Evolutionary conservation across 2,113 vertebrate genomes (phyloP).

Genomic region (Megaceryle maxima): DNA sequence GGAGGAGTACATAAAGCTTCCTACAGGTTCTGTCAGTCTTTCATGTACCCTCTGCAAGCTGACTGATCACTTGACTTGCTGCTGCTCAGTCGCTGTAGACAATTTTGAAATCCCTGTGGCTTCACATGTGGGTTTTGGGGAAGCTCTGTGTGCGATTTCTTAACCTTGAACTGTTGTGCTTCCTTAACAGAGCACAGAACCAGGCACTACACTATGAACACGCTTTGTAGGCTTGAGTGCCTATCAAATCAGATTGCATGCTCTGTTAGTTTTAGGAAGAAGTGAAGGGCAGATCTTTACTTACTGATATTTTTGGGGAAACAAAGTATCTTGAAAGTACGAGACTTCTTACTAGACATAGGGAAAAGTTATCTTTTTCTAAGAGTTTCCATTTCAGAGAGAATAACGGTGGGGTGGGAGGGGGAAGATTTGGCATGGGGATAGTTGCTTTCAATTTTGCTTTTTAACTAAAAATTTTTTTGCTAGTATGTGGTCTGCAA

Average conservation of each 20-base stretch:
- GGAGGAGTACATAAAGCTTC: not conserved
- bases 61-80: not conserved
- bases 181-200: not conserved
- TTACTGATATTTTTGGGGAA: too few relatives aligned
- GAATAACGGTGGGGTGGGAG: not conserved
- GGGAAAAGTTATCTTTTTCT: not conserved
- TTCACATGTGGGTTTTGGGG: not conserved
- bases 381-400: not conserved
- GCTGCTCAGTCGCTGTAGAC: not conserved
- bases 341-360: not conserved
- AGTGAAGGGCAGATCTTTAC: not conserved
- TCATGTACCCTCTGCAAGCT: not conserved
- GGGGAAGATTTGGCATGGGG: not conserved
- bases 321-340: not conserved
- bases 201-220: not conserved
- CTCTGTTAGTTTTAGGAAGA: not conserved
- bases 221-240: not conserved
- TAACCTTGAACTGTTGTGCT: not conserved
- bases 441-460: not conserved
- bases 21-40: slow-evolving; percentile 1
- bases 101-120: not conserved
- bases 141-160: not conserved
- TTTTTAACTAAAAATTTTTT: not conserved
- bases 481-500: not conserved
- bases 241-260: not conserved